A percentile compares a stretch with the other conserved stretches of the same genome.
Conservation (phyloP, 2,113 vertebrate species). For the Seriola quinqueradiata region DNA sequence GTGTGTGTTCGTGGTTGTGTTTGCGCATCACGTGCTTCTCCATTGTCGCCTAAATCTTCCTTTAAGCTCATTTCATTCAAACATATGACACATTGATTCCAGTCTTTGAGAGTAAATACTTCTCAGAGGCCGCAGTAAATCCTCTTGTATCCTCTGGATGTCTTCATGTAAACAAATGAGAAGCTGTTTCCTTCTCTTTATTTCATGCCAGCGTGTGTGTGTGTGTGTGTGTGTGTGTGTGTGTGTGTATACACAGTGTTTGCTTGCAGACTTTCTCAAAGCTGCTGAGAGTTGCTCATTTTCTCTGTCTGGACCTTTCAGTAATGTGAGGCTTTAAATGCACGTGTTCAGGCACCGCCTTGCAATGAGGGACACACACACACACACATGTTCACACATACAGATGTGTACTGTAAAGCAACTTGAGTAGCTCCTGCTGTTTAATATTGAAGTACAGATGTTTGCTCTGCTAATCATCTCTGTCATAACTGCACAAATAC, state of each 20-base stretch:
- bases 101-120: not conserved
- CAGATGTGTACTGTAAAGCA: constrained; percentile 17
- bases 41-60: not conserved
- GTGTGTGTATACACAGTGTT: constrained; percentile 4
- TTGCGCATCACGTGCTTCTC: not conserved
- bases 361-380: not conserved
- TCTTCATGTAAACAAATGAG: constrained; percentile 34
- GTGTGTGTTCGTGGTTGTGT: not conserved
- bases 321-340: constrained; percentile 65
- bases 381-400: constrained; percentile 12
- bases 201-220: constrained; percentile 2
- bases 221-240: constrained; percentile 7
- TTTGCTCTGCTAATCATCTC: constrained; percentile 61
- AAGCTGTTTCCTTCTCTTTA: constrained; percentile 30
- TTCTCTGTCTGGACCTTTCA: constrained; percentile 50
- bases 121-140: not conserved
- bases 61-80: constrained; percentile 3
- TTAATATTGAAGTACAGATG: constrained; percentile 60
- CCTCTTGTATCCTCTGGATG: not conserved
- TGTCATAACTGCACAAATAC: not conserved
- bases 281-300: constrained; percentile 50
- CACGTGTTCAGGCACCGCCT: constrained; percentile 47
- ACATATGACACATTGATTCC: constrained; percentile 22
- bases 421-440: constrained; percentile 40
- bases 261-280: constrained; percentile 35